Base-by-base conservation (phyloP, 1,140 invertebrate genomes). In the Brachionus rotundiformis region DNA sequence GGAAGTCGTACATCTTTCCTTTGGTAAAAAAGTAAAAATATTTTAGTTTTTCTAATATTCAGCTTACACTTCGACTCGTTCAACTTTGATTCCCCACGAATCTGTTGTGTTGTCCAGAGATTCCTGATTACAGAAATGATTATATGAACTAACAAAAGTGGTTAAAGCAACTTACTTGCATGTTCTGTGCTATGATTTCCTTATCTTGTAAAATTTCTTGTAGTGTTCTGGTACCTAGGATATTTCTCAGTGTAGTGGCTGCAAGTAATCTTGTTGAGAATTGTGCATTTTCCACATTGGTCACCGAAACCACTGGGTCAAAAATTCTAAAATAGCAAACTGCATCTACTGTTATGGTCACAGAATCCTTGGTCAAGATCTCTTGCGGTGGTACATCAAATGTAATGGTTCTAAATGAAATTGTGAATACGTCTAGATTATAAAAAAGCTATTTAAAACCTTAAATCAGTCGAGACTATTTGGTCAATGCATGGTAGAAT, bases 1-100 rank as follows among this genome's bases (percentile, higher is more conserved):
- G 85, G 85, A 13, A 86, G 75, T 49, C 85, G 71, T 0, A 85
- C 85, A 81, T 86, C 85, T 25, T 82, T 83, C 16, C 77, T 81
- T 25, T 31, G 63, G 63, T 81, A 6, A 5, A 19, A 81, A 63
- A 1, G 13, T 31, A 49, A 47, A 19, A 47, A 76, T 27, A 49
- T 31, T 25, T n/a, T 27, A 29, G 5, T 47, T n/a, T 23, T 4
- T 3, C 10, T n/a, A 76, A 27, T 13, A n/a, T 39, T 11, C 16
- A 39, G 16, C 11, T 25, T 31, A 76, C 73, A 77, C 31, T 77
- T 77, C 75, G 16, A 77, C 75, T 77, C 75, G n/a, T 54, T 77
- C 75, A 0, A 77, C 75, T 77, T 49, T 77, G 23, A 77, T 59
- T 54, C 75, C 75, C 68, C 68, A 73, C 0, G 19, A 23, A 73